Conservation (phyloP, 37 sponge, comb jelly and placozoan genomes). For the Tethya wilhelma region DNA sequence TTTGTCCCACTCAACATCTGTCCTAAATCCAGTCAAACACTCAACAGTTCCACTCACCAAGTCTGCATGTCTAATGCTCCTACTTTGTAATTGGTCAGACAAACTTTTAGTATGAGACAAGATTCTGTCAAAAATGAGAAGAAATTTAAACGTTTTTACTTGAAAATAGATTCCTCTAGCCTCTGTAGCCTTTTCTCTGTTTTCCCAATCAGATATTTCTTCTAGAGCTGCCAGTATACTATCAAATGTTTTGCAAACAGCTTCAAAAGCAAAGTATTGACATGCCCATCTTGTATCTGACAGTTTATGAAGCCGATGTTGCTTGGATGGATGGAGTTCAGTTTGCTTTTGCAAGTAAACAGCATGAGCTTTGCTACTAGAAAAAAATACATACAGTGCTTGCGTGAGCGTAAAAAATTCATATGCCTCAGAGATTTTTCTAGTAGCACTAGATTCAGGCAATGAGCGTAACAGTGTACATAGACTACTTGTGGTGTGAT, state of each 20-base stretch:
- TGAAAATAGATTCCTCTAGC: conserved; percentile 31
- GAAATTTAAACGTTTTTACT: conserved; percentile 29
- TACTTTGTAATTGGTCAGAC: conserved; percentile 42
- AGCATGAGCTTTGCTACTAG: conserved; percentile 43
- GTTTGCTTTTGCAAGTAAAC: conserved; percentile 49
- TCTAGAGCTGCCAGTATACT: conserved; percentile 39
- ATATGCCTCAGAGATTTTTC: conserved; percentile 8
- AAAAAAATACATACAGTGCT: conserved; percentile 45
- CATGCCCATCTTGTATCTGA: conserved; percentile 61
- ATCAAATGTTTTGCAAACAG: conserved; percentile 41
- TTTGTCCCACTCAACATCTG: conserved; percentile 42
- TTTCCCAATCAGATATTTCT: conserved; percentile 9
- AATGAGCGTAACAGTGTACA: conserved; percentile 56
- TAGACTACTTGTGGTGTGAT: conserved; percentile 34
- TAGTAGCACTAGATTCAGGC: conserved; percentile 26
- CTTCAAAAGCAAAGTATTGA: conserved; percentile 27
- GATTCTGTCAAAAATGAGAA: conserved; percentile 24
- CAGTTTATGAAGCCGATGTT: conserved; percentile 40
- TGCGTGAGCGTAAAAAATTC: conserved; percentile 53
- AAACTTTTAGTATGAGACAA: conserved; percentile 38
- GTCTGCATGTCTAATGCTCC: too few relatives aligned
- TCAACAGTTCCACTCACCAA: conserved; percentile 38
- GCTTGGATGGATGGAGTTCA: conserved; percentile 58
- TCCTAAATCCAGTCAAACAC: conserved; percentile 26
- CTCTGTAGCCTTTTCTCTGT: conserved; percentile 33